Evolutionary conservation across 2,113 vertebrate species (phyloP).

Genomic region (Rhombomys opimus): DNA sequence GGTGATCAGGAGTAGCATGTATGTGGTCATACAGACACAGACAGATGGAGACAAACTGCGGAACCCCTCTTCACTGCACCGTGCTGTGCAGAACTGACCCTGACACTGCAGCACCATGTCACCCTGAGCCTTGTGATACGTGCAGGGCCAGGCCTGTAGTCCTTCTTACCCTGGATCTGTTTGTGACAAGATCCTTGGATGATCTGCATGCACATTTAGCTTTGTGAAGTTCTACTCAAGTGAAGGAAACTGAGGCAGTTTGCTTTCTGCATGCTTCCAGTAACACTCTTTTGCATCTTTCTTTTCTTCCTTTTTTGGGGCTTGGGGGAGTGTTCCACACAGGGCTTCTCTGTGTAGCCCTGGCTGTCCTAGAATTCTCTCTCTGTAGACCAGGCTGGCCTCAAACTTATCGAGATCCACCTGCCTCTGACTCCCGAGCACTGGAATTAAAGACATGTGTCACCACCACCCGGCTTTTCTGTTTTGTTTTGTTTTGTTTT

Average conservation of each 20-base stretch:
- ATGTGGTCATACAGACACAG: neutral
- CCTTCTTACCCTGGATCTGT: neutral
- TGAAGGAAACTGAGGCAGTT: neutral
- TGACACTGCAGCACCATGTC: neutral
- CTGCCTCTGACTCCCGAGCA: neutral
- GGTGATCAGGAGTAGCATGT: neutral
- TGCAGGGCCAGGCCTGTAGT: neutral
- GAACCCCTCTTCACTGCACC: neutral
- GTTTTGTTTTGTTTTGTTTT: too few species aligned
- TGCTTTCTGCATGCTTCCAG: neutral
- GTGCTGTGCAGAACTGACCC: neutral
- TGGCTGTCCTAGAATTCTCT: neutral
- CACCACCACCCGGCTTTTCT: neutral
- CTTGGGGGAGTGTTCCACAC: neutral
- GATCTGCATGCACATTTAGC: fast-evolving
- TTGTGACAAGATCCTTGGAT: neutral
- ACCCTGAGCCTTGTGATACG: neutral
- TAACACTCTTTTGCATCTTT: neutral
- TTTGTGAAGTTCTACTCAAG: neutral
- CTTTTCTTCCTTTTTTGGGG: neutral
- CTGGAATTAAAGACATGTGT: neutral
- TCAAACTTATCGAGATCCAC: neutral
- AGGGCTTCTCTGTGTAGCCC: neutral
- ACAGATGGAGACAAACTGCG: neutral
- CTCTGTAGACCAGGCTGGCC: neutral